Conservation (phyloP, 2,888 invertebrate genomes). For the Iselma pallidipennis region DNA sequence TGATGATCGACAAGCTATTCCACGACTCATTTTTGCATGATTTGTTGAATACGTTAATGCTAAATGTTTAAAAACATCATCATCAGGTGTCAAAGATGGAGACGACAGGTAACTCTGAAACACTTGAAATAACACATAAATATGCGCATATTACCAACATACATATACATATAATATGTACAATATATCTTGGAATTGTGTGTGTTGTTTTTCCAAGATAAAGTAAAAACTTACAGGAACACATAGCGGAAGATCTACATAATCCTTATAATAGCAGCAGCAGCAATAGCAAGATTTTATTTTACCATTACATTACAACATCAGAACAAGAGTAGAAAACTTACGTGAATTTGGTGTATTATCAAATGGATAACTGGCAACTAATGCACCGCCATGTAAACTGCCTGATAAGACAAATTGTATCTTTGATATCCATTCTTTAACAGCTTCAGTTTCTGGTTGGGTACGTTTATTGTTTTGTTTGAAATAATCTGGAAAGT, state of each 20-base stretch:
- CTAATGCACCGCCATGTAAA: conserved; percentile 92
- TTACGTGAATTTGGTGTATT: conserved; percentile 93
- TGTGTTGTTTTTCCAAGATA: background rate
- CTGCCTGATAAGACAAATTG: conserved; percentile 95
- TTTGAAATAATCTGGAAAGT: conserved; percentile 95
- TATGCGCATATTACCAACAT: too few relatives aligned
- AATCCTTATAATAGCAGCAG: conserved; percentile 63
- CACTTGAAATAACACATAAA: conserved; percentile 60
- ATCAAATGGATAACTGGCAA: conserved; percentile 97
- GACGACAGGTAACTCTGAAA: conserved; percentile 83
- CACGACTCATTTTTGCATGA: conserved; percentile 87
- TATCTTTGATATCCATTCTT: conserved; percentile 91
- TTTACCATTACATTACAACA: too few relatives aligned
- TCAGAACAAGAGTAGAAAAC: conserved; percentile 49
- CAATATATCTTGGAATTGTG: too few relatives aligned
- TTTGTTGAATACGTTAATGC: conserved; percentile 83
- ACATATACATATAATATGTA: too few relatives aligned
- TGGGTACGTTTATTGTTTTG: conserved; percentile 85
- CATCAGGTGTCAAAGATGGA: conserved; percentile 86
- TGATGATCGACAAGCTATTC: conserved; percentile 79
- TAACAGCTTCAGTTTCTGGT: conserved; percentile 93
- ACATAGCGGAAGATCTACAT: conserved; percentile 74
- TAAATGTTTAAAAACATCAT: conserved; percentile 88
- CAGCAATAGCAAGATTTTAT: too few relatives aligned
- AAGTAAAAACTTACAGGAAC: conserved; percentile 65